A percentile compares a stretch with the other conserved stretches of the same genome.
Conservation (phyloP, 2,797 vertebrate species). For the Odontamblyopus lacepedii region DNA sequence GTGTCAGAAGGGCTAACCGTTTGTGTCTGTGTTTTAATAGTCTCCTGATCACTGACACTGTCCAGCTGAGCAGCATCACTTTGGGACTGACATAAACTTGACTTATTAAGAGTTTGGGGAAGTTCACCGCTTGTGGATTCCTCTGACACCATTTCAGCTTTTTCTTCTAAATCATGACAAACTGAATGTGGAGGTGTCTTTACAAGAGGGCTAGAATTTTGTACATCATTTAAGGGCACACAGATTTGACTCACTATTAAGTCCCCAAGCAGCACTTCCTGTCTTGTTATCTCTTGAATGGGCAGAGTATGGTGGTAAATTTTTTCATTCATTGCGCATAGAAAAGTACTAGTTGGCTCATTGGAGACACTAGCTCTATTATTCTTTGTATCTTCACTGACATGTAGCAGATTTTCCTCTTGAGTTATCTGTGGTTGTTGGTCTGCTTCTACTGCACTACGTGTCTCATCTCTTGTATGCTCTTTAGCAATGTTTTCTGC, state of each 20-base stretch:
- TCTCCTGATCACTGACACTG: constrained; percentile 10
- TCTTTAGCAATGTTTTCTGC: constrained; percentile 39
- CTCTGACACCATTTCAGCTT: neutral
- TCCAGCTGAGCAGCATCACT: neutral
- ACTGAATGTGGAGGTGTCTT: neutral
- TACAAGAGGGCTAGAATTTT: neutral
- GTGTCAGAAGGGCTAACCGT: neutral
- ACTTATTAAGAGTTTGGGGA: constrained; percentile 13
- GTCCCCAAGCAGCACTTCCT: neutral
- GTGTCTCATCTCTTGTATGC: constrained; percentile 47
- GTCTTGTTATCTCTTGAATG: constrained; percentile 3
- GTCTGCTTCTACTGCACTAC: constrained; percentile 42
- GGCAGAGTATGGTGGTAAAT: constrained; percentile 18
- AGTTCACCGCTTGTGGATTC: constrained; percentile 3
- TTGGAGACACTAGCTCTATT: constrained; percentile 44
- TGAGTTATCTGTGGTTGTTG: constrained; percentile 37
- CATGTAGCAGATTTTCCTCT: constrained; percentile 38
- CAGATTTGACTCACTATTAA: neutral
- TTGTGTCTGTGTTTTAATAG: constrained; percentile 8
- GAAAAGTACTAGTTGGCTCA: neutral
- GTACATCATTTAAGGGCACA: neutral
- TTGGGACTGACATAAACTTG: constrained; percentile 9
- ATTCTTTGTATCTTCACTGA: constrained; percentile 42
- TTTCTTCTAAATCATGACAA: constrained; percentile 10
- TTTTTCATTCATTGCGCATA: constrained; percentile 20